Evolutionary conservation across 2,113 vertebrate species (phyloP), one percentile per base, ranked within the genome.

Genomic region (Labeo rohita): DNA sequence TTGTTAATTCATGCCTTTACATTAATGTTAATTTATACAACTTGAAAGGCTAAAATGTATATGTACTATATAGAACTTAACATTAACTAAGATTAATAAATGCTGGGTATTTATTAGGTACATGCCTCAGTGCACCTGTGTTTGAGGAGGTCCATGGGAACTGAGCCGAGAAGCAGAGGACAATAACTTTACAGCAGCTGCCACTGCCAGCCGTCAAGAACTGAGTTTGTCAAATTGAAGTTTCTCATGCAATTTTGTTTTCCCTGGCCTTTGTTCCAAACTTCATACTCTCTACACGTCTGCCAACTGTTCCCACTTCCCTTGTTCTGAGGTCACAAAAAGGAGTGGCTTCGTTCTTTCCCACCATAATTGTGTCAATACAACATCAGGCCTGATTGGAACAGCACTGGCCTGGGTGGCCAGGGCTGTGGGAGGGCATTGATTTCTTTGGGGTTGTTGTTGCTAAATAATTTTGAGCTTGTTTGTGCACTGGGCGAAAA

Each of bases 311-410:
- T 85, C 39, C 16, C 66, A 75, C 63, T 50, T 81, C 65, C 16
- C 59, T 80, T 63, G 10, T 45, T 79, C 66, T 23, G 66, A 86
- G 56, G 80, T 74, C 87, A 80, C 70, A 73, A 50, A 79, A 86
- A 86, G n/a, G 73, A 87, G 78, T 83, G 82, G 23, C 81, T 70
- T 73, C 87, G 84, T 47, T 85, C 54, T 75, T 86, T 73, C 72
- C 68, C 80, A 61, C 72, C 80, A 84, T 87, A 89, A 87, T 84
- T 73, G 63, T 86, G 87, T 85, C 90, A 89, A 88, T 84, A 86
- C 83, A 63, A 81, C 74, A 85, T 61, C 18, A 56, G 82, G 66
- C 39, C 52, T 8, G 77, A 74, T 83, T 84, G 73, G 78, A 47
- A 52, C 77, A 79, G 74, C 15, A 12, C 68, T 79, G 75, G 61